Evolutionary conservation across 2,797 vertebrate genomes (phyloP).

Genomic region (Gorsachius magnificus): DNA sequence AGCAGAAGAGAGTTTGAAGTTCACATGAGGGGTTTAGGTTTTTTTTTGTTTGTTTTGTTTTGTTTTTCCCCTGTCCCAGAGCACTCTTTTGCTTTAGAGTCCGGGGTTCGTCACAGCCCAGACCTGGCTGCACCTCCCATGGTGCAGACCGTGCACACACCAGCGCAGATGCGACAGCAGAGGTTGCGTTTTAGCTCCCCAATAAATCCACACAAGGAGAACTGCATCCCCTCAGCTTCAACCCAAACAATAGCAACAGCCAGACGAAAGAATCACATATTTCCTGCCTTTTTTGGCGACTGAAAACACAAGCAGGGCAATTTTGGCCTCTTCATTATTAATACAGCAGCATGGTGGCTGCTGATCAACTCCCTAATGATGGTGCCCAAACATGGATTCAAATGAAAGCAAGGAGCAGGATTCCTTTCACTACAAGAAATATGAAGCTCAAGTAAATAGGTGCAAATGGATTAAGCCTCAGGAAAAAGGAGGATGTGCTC

Average conservation of each 20-base stretch:
- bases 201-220: background rate
- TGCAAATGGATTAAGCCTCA: background rate
- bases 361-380: background rate
- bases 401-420: background rate
- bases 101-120: background rate
- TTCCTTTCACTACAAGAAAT: background rate
- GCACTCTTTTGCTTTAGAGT: background rate
- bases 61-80: too few relatives aligned
- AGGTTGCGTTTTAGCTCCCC: background rate
- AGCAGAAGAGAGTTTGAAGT: background rate
- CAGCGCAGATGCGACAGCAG: fast-evolving
- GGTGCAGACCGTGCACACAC: fast-evolving
- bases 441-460: background rate
- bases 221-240: background rate
- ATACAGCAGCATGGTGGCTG: background rate
- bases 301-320: background rate
- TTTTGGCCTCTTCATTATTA: background rate
- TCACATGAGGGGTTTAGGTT: background rate
- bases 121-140: fast-evolving
- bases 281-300: background rate
- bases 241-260: background rate
- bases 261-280: background rate
- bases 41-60: too few relatives aligned
- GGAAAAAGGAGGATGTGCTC: background rate
- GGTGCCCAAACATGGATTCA: fast-evolving